Conservation (phyloP, 2,113 vertebrate genomes). For the Passer domesticus region DNA sequence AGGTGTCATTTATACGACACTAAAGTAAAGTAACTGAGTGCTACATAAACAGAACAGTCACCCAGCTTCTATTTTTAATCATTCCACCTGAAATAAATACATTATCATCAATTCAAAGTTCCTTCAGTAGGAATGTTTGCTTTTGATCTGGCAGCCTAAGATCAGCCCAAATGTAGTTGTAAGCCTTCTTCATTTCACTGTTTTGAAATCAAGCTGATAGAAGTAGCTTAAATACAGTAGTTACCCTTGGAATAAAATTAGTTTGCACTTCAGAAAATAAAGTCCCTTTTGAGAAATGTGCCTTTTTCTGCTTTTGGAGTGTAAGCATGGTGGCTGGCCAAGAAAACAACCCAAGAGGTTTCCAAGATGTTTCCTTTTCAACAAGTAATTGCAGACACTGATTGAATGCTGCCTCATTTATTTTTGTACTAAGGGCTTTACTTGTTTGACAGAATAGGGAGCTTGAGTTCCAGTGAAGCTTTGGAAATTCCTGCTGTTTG, state of each 20-base stretch:
- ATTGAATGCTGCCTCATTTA: slow-evolving; percentile 17
- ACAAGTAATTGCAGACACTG: neutral
- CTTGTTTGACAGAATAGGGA: neutral
- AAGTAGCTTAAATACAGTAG: neutral
- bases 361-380: slow-evolving; percentile 28
- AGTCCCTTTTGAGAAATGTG: neutral
- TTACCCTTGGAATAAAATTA: neutral
- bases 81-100: neutral
- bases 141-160: slow-evolving; percentile 13
- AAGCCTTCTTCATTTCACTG: neutral
- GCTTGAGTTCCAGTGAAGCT: neutral
- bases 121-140: neutral
- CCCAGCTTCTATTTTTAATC: neutral
- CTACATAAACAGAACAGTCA: neutral
- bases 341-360: neutral
- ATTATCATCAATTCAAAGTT: neutral
- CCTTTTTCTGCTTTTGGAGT: neutral
- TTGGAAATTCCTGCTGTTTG: neutral
- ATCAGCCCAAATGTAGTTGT: neutral
- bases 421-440: neutral
- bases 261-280: slow-evolving; percentile 26
- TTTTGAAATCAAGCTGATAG: neutral
- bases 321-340: neutral
- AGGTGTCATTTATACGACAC: neutral
- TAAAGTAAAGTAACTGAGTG: neutral